Conservation (phyloP, 2,888 invertebrate species). For the Sabatieria punctata region DNA sequence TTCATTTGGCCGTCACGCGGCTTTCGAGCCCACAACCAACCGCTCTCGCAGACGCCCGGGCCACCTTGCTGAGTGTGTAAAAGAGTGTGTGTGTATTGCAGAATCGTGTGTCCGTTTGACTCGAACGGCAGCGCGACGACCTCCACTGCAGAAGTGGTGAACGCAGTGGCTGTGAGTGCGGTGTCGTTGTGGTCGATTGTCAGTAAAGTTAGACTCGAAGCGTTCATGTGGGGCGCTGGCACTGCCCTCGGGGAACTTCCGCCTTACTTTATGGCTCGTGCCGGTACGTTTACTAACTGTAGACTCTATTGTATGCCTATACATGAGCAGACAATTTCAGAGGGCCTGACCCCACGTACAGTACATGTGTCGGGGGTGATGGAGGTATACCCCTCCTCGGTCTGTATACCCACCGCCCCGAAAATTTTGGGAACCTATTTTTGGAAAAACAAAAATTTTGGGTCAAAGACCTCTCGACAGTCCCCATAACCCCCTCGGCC, state of each 20-base stretch:
- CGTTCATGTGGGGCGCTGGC: constrained; percentile 76
- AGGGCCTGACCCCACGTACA: neutral
- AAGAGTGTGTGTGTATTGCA: too few relatives aligned
- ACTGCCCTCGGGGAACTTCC: constrained; percentile 97
- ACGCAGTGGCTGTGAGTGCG: constrained; percentile 30
- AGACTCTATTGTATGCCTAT: too few relatives aligned
- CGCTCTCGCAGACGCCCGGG: too few relatives aligned
- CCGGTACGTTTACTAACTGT: constrained; percentile 34
- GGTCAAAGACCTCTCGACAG: too few relatives aligned
- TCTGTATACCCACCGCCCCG: too few relatives aligned
- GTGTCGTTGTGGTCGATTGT: constrained; percentile 81
- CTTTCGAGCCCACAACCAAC: too few relatives aligned
- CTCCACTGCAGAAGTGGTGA: neutral
- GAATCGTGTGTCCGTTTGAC: constrained; percentile 63
- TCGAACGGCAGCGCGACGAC: neutral
- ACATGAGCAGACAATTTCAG: neutral
- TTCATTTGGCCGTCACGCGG: too few relatives aligned
- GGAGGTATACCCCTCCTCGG: neutral
- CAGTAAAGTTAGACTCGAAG: constrained; percentile 73
- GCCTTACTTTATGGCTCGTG: constrained; percentile 99
- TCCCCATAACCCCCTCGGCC: too few relatives aligned
- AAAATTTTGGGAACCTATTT: too few relatives aligned
- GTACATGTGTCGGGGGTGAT: neutral
- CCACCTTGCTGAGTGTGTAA: too few relatives aligned
- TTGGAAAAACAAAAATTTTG: too few relatives aligned